phyloP scores from a whole-genome alignment of 1,140 invertebrate genomes.

The Caligus rogercresseyi region DNA sequence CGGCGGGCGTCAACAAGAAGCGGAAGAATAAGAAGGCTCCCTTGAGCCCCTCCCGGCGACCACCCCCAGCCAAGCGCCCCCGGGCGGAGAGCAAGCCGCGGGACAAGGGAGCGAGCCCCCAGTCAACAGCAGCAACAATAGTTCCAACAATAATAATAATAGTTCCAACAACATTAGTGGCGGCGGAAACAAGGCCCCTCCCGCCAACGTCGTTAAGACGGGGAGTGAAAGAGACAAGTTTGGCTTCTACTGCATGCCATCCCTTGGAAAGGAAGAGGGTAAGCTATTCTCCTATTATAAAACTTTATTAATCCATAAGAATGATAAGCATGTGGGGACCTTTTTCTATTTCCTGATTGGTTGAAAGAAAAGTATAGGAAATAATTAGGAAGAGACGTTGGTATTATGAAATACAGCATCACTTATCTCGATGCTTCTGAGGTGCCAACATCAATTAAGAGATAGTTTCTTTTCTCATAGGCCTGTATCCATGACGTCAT shows the following conservation, averaged over 20 bases:
- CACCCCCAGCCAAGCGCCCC: not conserved
- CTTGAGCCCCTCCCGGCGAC: not conserved
- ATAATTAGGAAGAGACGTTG: too few relatives aligned
- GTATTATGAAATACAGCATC: too few relatives aligned
- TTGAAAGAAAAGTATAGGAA: too few relatives aligned
- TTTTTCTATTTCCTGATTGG: too few relatives aligned
- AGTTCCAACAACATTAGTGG: too few relatives aligned
- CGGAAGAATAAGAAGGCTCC: not conserved
- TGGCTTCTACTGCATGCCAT: conserved; percentile 8
- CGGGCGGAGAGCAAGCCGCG: not conserved
- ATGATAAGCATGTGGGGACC: too few relatives aligned
- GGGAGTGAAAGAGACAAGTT: conserved; percentile 13
- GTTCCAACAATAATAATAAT: too few relatives aligned
- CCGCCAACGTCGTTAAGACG: not conserved
- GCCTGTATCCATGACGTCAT: too few relatives aligned
- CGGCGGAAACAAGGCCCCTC: too few relatives aligned
- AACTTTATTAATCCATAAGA: not conserved
- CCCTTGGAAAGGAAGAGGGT: not conserved
- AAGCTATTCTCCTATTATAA: not conserved
- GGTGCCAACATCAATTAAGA: too few relatives aligned
- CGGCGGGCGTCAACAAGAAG: not conserved
- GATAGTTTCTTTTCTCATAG: too few relatives aligned
- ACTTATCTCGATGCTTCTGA: too few relatives aligned
- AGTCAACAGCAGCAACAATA: not conserved
- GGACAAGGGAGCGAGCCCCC: not conserved